These are phyloP conservation scores for rabbit (Oryctolagus cuniculus) DNA, from an alignment of 2,113 vertebrate genomes.

Conservation along the genomic window DNA sequence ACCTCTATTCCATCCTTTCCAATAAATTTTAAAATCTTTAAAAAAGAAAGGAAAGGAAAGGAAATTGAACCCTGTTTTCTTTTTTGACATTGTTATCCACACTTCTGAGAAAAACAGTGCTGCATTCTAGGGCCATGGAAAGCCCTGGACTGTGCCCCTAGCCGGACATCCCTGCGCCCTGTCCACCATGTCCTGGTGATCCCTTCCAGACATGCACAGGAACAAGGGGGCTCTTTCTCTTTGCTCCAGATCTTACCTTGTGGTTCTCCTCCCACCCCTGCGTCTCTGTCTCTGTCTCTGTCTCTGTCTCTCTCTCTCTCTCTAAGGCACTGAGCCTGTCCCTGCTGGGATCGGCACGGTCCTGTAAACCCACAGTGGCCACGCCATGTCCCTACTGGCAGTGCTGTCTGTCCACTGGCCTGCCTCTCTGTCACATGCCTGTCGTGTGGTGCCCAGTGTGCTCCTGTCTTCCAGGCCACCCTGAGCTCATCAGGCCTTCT, in stretches of 20 bases:
- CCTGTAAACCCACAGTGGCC: neutral
- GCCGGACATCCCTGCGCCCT: neutral
- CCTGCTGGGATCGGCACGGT: no score
- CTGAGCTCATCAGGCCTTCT: no score
- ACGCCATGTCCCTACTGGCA: neutral
- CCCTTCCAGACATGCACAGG: neutral
- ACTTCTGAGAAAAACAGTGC: neutral
- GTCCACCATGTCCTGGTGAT: neutral
- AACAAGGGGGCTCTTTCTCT: neutral
- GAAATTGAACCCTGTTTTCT: neutral
- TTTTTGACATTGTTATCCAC: neutral
- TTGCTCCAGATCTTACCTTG: neutral
- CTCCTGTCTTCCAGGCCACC: rapidly evolving
- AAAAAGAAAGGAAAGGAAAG: no score
- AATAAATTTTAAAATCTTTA: no score
- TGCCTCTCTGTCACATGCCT: neutral
- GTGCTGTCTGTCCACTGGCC: neutral
- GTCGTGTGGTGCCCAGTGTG: neutral
- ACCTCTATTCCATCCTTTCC: no score
- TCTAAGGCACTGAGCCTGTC: no score
- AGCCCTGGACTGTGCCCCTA: neutral
- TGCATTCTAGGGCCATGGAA: neutral
- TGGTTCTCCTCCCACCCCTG: neutral
- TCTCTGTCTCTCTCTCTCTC: no score
- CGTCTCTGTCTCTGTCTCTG: no score